These are phyloP conservation scores for Ammodytes dubius DNA, from an alignment of 2,113 vertebrate genomes.

Conservation along the genomic window DNA sequence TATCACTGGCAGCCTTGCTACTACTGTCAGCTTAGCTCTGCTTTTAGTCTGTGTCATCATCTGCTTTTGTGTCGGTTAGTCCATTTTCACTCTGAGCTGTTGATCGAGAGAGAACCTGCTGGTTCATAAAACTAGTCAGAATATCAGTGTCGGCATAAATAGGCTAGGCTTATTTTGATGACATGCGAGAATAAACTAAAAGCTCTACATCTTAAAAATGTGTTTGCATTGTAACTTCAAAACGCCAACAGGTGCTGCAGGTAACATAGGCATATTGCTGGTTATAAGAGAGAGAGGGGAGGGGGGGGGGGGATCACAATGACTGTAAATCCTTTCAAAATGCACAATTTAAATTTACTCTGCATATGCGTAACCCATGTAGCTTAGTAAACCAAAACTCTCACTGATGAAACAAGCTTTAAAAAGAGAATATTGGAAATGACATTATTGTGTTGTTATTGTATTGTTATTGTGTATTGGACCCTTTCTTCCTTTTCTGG, in stretches of 20 bases:
- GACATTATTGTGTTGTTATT: neutral
- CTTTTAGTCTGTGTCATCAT: slow-evolving; percentile 52
- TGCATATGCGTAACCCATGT: neutral
- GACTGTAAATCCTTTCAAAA: neutral
- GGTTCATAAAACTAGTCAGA: neutral
- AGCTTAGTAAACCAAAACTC: neutral
- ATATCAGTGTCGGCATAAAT: neutral
- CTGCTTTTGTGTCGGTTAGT: neutral
- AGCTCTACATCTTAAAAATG: neutral
- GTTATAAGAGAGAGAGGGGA: neutral
- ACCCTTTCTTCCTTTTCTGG: neutral
- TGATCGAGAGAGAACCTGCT: neutral
- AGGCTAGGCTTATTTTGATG: slow-evolving; percentile 8
- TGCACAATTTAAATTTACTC: too few species aligned
- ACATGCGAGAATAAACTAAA: too few species aligned
- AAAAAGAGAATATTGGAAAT: neutral
- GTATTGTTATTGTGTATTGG: too few species aligned
- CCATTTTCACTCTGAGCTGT: slow-evolving; percentile 26
- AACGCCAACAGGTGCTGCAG: neutral
- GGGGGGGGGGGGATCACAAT: neutral
- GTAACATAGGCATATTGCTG: neutral
- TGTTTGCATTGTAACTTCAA: neutral
- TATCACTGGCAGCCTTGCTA: slow-evolving; percentile 46
- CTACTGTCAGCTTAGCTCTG: slow-evolving; percentile 59
- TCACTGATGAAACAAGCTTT: neutral